These are phyloP conservation scores for Ctenosaura bakeri DNA, from an alignment of 2,797 vertebrate genomes.

Conservation along the genomic window DNA sequence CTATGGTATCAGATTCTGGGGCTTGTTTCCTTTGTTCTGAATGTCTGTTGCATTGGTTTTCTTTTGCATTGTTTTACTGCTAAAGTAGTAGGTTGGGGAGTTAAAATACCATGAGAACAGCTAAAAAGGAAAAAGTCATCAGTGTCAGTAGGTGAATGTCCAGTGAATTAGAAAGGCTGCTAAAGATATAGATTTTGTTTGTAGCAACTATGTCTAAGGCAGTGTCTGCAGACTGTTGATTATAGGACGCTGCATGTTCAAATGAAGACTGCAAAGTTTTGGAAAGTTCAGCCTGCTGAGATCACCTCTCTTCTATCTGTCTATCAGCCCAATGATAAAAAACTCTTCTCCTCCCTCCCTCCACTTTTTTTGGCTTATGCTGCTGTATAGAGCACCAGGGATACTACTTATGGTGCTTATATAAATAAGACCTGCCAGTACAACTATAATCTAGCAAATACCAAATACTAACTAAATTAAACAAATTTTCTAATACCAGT, in stretches of 20 bases:
- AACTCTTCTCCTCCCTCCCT: too few relatives aligned
- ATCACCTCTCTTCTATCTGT: not conserved
- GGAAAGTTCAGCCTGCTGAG: not conserved
- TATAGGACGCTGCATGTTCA: not conserved
- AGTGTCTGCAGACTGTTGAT: not conserved
- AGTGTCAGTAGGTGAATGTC: not conserved
- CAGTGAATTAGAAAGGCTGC: not conserved
- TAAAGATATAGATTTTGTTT: too few relatives aligned
- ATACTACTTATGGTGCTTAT: not conserved
- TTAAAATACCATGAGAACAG: too few relatives aligned
- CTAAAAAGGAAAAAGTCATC: not conserved
- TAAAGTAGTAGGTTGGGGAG: too few relatives aligned
- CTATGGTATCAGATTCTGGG: not conserved
- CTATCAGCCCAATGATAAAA: too few relatives aligned
- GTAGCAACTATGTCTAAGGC: not conserved
- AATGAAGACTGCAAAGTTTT: not conserved
- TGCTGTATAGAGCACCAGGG: too few relatives aligned
- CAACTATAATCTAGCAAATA: not conserved
- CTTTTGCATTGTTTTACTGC: not conserved
- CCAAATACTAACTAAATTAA: not conserved
- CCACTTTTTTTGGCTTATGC: too few relatives aligned
- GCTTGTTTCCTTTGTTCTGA: not conserved
- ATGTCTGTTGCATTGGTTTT: not conserved
- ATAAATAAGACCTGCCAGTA: not conserved
- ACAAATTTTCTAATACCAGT: not conserved